Evolutionary conservation across 30 jellyfish, hydroid and myxozoan genomes (phyloP), one percentile per base, ranked within the genome.

Genomic region (Aurelia aurita complex sp. Pacific): DNA sequence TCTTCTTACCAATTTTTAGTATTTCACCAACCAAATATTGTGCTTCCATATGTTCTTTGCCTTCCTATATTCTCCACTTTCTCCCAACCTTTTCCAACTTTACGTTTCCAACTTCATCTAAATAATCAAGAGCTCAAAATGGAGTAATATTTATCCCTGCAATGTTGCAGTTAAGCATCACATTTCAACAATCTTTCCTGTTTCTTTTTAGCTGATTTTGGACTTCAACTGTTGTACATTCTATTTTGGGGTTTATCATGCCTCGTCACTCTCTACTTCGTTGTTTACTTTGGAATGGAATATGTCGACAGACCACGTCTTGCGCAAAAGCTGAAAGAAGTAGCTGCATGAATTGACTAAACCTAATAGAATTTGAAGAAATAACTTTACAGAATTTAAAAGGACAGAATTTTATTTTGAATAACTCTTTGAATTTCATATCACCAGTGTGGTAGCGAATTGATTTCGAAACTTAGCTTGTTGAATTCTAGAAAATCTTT

Each of bases 241-340:
- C 73, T 94, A 65, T 94, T 94, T 57, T 94, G 99, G 99, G 97
- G 96, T 14, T 43, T 80, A 12, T 92, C 99, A 52, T 94, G 99
- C 72, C 64, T 94, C 35, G 80, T 94, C 60, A 88, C 97, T 3
- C 79, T 94, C 50, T 94, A 94, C 59, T 83, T 94, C 54, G 97
- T 94, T 52, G 85, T 89, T 10, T 85, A 77, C 32, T 94, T 72
- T 80, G 99, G 99, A 32, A 85, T 89, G 16, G 99, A 94, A 73
- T 94, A 83, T 61, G 99, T 94, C 55, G 97, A 94, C 69, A 77
- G 81, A 38, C 99, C 99, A 18, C 81, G 95, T 10, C 86, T 94
- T 4, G 69, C 96, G 17, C 90, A 88, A 33, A 59, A 51, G 67
- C 42, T 79, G 73, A 88, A 88, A 19, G 88, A 79, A 50, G 91